These are phyloP conservation scores for Chascanopsetta lugubris DNA, from an alignment of 2,113 vertebrate genomes.

Conservation along the genomic window DNA sequence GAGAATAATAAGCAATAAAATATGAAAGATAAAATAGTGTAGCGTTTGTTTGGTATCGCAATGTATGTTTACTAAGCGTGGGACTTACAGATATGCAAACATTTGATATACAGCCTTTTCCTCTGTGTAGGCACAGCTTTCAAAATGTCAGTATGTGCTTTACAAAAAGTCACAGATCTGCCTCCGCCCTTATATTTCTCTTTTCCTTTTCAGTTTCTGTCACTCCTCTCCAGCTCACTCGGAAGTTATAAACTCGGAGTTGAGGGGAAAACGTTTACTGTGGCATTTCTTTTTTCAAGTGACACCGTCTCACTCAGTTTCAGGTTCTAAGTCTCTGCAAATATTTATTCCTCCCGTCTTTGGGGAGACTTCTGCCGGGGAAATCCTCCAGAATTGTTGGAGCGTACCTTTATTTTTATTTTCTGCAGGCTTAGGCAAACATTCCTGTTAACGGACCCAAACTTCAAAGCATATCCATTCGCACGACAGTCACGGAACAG, in stretches of 20 bases:
- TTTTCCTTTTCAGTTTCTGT: slow-evolving; percentile 25
- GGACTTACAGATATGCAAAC: background rate
- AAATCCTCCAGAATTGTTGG: slow-evolving; percentile 19
- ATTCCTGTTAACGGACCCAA: slow-evolving; percentile 15
- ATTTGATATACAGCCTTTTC: background rate
- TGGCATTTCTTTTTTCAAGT: slow-evolving; percentile 23
- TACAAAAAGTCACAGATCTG: slow-evolving; percentile 6
- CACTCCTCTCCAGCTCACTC: slow-evolving; percentile 2
- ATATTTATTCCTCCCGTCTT: slow-evolving; percentile 16
- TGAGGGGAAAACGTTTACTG: slow-evolving; percentile 29
- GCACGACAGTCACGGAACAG: background rate
- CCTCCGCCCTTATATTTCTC: background rate
- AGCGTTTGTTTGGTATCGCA: background rate
- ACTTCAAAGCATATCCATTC: slow-evolving; percentile 34
- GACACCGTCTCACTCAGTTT: slow-evolving; percentile 25
- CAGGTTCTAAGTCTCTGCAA: slow-evolving; percentile 21
- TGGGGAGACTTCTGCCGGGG: slow-evolving; percentile 23
- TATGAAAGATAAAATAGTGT: background rate
- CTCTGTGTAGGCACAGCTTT: slow-evolving; percentile 6
- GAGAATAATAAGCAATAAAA: background rate
- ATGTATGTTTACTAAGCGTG: background rate
- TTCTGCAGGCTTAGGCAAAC: slow-evolving; percentile 26
- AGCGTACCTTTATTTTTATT: slow-evolving; percentile 27
- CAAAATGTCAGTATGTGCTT: slow-evolving; percentile 1
- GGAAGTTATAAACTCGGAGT: slow-evolving; percentile 3